Conservation (phyloP, 2,888 invertebrate species). For the Odontomyia ornata region DNA sequence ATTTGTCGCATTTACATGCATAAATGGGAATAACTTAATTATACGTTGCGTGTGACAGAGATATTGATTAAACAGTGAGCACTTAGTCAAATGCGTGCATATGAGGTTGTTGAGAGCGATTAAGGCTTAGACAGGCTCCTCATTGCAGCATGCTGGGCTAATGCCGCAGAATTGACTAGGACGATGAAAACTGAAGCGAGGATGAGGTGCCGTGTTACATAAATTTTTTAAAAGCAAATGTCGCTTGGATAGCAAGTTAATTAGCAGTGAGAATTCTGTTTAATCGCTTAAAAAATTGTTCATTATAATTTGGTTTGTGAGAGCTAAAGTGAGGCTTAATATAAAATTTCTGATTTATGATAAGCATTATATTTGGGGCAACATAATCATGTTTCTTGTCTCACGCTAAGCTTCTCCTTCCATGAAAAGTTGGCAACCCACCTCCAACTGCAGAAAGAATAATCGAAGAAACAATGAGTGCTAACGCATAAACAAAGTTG, state of each 20-base stretch:
- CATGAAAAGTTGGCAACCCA: too few species aligned
- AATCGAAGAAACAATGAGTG: background rate
- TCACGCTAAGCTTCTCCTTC: too few species aligned
- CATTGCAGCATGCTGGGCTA: background rate
- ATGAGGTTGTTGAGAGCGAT: slow-evolving; percentile 43
- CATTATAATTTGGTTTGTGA: too few species aligned
- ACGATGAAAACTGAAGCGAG: background rate
- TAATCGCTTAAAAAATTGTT: too few species aligned
- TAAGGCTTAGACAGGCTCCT: slow-evolving; percentile 3
- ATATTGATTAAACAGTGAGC: slow-evolving; percentile 56
- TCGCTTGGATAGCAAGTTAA: too few species aligned
- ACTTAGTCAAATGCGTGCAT: slow-evolving; percentile 56
- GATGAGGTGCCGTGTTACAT: background rate
- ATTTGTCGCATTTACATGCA: slow-evolving; percentile 45
- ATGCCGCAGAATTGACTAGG: background rate
- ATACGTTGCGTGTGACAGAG: slow-evolving; percentile 55
- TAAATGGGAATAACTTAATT: slow-evolving; percentile 54
- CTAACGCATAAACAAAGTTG: background rate
- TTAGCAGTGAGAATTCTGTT: too few species aligned
- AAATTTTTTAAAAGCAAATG: too few species aligned
- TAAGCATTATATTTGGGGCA: too few species aligned
- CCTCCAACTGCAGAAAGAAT: too few species aligned
- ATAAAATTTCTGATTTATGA: too few species aligned
- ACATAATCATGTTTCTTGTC: too few species aligned
- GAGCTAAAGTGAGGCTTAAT: too few species aligned